Evolutionary conservation across 1,140 invertebrate species (phyloP), one percentile per base, ranked within the genome.

Genomic region (Tetragonula clypearis): DNA sequence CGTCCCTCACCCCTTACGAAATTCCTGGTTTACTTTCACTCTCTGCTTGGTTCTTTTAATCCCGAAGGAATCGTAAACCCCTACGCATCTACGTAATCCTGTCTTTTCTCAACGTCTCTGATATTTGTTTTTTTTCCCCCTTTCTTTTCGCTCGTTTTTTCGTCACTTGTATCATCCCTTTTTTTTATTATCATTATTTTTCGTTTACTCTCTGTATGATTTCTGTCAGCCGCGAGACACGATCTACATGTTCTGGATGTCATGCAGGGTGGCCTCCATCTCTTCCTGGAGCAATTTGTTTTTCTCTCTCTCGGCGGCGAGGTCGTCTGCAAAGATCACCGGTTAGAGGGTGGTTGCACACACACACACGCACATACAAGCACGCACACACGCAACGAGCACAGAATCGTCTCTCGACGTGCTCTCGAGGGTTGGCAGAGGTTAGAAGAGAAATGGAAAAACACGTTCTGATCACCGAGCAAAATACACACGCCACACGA

Each of bases 211-310:
- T 49, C 41, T 49, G 41, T 49, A 49, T 49, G 41, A 62, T 88
- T 85, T 86, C 62, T 71, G 76, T 83, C 91, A 92, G 93, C 88
- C 92, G 92, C 92, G 89, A 91, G 92, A 93, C 88, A 92, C 86
- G 88, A 89, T 90, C 78, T 98, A 99, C 98, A 99, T 99, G 96
- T 99, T 99, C 96, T 99, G 98, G 96, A 99, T 99, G 96, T 99
- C 99, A 96, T 99, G 98, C 95, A 99, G 97, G 93, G 99, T 99
- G 93, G 98, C 97, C 95, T 99, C 99, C 98, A 99, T 99, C 95
- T 99, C 99, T 95, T 99, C 98, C 95, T 99, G 97, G 92, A 99
- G 97, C 95, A 98, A 96, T 97, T 98, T 99, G 96, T 98, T 99
- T 96, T 98, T 98, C 96, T 98, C 98, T 96, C 98, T 98, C 96